phyloP scores from a whole-genome alignment of 2,888 invertebrate species.

The Orthosia gracilis region DNA sequence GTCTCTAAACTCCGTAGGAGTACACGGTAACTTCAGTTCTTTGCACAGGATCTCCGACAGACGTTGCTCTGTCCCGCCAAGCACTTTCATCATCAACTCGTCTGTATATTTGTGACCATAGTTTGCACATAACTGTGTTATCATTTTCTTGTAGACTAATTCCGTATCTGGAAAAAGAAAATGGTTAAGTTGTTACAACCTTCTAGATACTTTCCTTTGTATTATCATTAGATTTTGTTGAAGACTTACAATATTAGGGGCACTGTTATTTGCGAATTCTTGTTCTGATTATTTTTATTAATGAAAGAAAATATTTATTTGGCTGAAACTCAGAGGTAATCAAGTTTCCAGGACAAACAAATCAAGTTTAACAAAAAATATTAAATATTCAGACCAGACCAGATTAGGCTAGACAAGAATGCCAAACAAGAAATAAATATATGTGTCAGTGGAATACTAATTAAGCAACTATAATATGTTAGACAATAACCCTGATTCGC shows the following conservation, averaged over 20 bases:
- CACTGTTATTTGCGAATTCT: not conserved
- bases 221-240: not conserved
- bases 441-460: constrained; percentile 10
- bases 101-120: constrained; percentile 95
- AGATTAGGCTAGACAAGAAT: too few relatives aligned
- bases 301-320: too few relatives aligned
- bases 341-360: too few relatives aligned
- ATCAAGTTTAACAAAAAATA: too few relatives aligned
- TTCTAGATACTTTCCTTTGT: not conserved
- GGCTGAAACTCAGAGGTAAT: too few relatives aligned
- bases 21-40: constrained; percentile 93
- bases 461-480: not conserved
- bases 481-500: not conserved
- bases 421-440: not conserved
- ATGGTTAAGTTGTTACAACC: not conserved
- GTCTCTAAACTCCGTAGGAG: constrained; percentile 92
- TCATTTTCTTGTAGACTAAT: constrained; percentile 94
- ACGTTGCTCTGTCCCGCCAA: constrained; percentile 94
- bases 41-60: constrained; percentile 93
- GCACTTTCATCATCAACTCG: constrained; percentile 94
- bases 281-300: not conserved
- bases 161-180: constrained; percentile 94
- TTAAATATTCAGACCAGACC: too few relatives aligned
- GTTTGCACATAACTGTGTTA: constrained; percentile 92
- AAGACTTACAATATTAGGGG: not conserved